phyloP scores from a whole-genome alignment of 2,888 invertebrate genomes.

The Dynastes tityus region DNA sequence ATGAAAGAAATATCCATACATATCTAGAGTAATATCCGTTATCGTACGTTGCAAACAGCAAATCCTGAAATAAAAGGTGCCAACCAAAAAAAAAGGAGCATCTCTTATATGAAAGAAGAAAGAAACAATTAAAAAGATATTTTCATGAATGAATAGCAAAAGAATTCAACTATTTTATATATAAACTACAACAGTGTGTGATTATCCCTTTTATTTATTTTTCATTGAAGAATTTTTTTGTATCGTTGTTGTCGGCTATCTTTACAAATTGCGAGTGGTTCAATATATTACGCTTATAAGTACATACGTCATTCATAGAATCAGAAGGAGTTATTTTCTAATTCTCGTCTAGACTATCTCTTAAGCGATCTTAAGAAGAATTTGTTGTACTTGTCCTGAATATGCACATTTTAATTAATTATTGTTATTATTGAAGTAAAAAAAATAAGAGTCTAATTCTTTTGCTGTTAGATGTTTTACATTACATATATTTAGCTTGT shows the following conservation, averaged over 20 bases:
- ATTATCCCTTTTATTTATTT: conserved; percentile 21
- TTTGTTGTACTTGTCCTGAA: conserved; percentile 4
- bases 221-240: background rate
- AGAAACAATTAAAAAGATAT: conserved; percentile 22
- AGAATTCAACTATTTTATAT: conserved; percentile 33
- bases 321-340: background rate
- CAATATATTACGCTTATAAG: background rate
- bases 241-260: conserved; percentile 8
- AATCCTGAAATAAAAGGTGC: conserved; percentile 44
- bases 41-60: conserved; percentile 37
- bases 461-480: conserved; percentile 8
- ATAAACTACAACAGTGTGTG: conserved; percentile 37
- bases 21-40: conserved; percentile 47
- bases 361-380: conserved; percentile 2
- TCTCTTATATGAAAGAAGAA: conserved; percentile 39
- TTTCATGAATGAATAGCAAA: conserved; percentile 35
- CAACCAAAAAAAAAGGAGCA: conserved; percentile 44
- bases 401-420: background rate
- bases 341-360: background rate
- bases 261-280: background rate
- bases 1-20: conserved; percentile 70
- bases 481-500: background rate
- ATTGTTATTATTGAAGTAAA: background rate
- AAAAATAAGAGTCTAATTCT: conserved; percentile 9
- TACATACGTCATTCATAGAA: background rate